phyloP scores from a whole-genome alignment of 2,888 invertebrate species.

The Bhutanitis thaidina region DNA sequence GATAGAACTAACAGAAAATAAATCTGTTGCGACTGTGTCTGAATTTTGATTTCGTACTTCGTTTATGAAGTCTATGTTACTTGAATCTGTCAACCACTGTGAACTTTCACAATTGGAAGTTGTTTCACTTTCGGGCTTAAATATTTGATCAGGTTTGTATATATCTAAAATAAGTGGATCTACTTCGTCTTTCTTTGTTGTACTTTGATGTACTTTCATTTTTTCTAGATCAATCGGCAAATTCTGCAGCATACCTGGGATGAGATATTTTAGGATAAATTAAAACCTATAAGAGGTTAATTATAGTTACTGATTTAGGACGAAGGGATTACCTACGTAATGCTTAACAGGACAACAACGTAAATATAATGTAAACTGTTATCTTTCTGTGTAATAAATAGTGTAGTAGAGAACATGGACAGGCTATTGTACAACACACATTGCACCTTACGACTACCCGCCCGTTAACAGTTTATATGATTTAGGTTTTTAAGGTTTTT shows the following conservation, averaged over 20 bases:
- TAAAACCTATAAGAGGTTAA: not conserved
- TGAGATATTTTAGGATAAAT: conserved; percentile 31
- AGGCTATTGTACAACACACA: too few relatives aligned
- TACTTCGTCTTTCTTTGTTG: conserved; percentile 29
- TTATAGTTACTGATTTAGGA: too few relatives aligned
- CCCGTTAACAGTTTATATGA: too few relatives aligned
- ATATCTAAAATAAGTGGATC: conserved; percentile 23
- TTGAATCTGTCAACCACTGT: conserved; percentile 5
- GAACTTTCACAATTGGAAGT: conserved; percentile 6
- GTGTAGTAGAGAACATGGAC: too few relatives aligned
- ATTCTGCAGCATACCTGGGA: conserved; percentile 59
- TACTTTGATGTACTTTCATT: conserved; percentile 40
- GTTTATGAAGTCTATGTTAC: not conserved
- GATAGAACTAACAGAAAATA: conserved; percentile 21
- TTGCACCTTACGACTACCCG: too few relatives aligned
- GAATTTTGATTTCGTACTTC: not conserved
- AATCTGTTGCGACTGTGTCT: conserved; percentile 7
- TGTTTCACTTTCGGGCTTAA: conserved; percentile 21
- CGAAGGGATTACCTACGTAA: too few relatives aligned
- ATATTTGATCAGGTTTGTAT: conserved; percentile 17
- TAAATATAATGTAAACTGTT: too few relatives aligned
- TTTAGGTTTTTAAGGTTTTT: too few relatives aligned
- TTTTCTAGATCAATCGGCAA: conserved; percentile 49
- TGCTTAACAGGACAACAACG: too few relatives aligned
- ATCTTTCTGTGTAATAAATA: too few relatives aligned